Percentiles rank a stretch among this genome's conserved stretches.
phyloP scores from a whole-genome alignment of 2,888 invertebrate species.

The Stenichneumon culpator region DNA sequence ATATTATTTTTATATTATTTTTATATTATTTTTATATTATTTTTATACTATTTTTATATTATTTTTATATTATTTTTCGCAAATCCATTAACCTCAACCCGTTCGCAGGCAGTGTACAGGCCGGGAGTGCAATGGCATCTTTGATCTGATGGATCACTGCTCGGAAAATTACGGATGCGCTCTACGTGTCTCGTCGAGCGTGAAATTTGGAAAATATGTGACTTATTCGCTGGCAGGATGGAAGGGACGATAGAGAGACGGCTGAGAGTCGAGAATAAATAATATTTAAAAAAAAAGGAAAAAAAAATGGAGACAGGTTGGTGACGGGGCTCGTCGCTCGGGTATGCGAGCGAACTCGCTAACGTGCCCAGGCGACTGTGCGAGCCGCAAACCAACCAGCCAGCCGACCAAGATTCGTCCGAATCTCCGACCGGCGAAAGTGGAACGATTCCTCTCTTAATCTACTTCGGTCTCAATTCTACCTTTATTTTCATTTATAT shows the following conservation, averaged over 20 bases:
- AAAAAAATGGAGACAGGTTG: neutral
- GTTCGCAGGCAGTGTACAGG: neutral
- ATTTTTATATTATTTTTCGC: neutral
- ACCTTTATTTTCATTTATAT: neutral
- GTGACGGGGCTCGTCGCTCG: slow-evolving; percentile 33
- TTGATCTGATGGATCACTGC: neutral
- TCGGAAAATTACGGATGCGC: neutral
- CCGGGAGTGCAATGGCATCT: neutral
- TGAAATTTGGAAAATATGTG: neutral
- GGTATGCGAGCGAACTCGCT: slow-evolving; percentile 35
- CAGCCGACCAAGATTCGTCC: neutral
- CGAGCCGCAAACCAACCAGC: slow-evolving; percentile 14
- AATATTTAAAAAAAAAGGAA: neutral
- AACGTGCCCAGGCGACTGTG: slow-evolving; percentile 43
- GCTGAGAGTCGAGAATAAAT: slow-evolving; percentile 3
- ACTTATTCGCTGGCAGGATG: neutral
- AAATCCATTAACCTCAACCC: neutral
- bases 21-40: no score
- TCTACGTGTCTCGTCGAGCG: neutral
- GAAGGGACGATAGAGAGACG: neutral
- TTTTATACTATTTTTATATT: neutral
- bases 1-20: no score
- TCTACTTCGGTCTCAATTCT: neutral
- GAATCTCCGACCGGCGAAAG: slow-evolving; percentile 18
- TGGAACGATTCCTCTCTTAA: slow-evolving; percentile 19